Evolutionary conservation across 2,113 vertebrate species (phyloP), one percentile per base, ranked within the genome.

Genomic region (Rhinolophus ferrumequinum): DNA sequence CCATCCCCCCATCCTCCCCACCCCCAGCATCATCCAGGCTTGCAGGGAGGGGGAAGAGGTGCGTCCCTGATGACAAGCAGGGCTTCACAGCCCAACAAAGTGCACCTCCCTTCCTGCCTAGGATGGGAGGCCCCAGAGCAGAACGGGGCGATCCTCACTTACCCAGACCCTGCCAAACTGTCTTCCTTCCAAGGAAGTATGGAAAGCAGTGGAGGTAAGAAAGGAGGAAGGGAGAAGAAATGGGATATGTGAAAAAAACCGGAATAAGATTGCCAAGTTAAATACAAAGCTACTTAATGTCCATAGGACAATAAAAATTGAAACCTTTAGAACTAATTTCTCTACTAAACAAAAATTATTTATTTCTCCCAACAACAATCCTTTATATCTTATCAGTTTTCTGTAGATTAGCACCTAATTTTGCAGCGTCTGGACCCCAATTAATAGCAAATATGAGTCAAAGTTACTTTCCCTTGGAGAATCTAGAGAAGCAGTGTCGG

Each of bases 321-420:
- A 56, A 86, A 79, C 0, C 44, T 69, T 92, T 44, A 88, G 22
- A 9, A 58, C 5, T 93, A 66, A 75, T 58, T 95, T 95, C 67
- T 90, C 47, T 72, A 70, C 41, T 33, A 14, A 80, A 77, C 66
- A 90, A 62, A 91, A 79, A 66, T 85, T 69, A 88, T 67, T 89
- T 94, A 50, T 24, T 38, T 92, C 28, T 96, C 67, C 80, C 30
- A 62, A 76, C 62, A 79, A 86, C 85, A 90, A 54, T 56, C 66
- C 67, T 62, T 90, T 85, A 30, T 38, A 58, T 64, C 21, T 72
- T 82, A 62, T 5, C 66, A 70, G 18, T 54, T 90, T 87, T 84
- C 77, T 85, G 35, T 50, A 96, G 60, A 70, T 94, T 15, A 75
- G 13, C 58, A 77, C 50, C 84, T 87, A 69, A 67, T 69, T 79